These are phyloP conservation scores for Cartodere bifasciata DNA, from an alignment of 2,888 invertebrate genomes.

Conservation along the genomic window DNA sequence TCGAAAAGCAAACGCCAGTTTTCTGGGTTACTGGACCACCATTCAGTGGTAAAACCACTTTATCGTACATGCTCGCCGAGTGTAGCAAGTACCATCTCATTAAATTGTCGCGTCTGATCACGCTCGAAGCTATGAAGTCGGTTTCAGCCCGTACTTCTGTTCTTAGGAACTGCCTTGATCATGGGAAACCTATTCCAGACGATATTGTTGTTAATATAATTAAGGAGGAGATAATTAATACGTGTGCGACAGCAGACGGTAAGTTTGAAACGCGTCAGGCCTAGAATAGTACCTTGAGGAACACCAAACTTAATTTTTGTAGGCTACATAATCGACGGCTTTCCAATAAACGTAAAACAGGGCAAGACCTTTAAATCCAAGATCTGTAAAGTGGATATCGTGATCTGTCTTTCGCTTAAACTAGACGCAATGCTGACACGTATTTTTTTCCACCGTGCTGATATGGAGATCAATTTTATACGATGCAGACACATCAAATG, in stretches of 20 bases:
- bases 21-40: constrained; percentile 9
- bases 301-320: no score
- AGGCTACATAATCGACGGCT: constrained; percentile 10
- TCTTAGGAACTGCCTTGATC: constrained; percentile 6
- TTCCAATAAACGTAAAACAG: constrained; percentile 5
- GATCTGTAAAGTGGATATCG: constrained; percentile 5
- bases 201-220: constrained; percentile 4
- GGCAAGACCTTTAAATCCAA: constrained; percentile 2
- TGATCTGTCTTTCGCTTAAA: constrained; percentile 6
- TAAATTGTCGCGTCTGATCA: constrained; percentile 3
- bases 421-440: constrained; percentile 8
- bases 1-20: constrained; percentile 5
- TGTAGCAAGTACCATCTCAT: constrained; percentile 9
- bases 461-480: constrained; percentile 4
- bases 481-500: constrained; percentile 3
- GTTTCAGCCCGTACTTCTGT: not conserved
- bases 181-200: constrained; percentile 5
- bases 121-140: constrained; percentile 4
- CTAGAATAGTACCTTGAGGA: no score
- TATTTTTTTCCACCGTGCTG: constrained; percentile 3
- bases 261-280: no score
- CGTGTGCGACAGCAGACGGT: no score
- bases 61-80: constrained; percentile 7
- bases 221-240: constrained; percentile 9
- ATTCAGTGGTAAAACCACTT: constrained; percentile 6